Evolutionary conservation across 2,113 vertebrate genomes (phyloP).

Genomic region (Tinamus guttatus): DNA sequence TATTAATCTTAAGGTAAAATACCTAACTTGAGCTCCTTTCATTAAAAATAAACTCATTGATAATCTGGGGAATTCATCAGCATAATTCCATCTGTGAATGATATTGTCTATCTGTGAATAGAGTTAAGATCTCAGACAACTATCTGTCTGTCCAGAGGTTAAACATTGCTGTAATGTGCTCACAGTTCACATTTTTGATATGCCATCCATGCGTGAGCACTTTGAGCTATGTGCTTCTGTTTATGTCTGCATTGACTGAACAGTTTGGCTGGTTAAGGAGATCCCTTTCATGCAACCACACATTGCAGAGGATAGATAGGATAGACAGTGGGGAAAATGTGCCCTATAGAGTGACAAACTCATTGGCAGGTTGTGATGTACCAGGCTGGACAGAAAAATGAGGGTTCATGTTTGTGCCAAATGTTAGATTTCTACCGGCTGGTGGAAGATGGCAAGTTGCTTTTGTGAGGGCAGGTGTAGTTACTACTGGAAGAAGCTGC

Average conservation of each 20-base stretch:
- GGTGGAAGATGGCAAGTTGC: neutral
- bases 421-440: neutral
- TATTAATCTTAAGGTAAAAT: too few species aligned
- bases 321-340: neutral
- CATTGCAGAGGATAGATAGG: neutral
- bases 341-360: neutral
- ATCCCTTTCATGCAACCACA: neutral
- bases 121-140: slow-evolving; percentile 13
- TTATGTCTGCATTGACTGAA: neutral
- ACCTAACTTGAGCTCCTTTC: neutral
- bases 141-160: neutral
- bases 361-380: neutral
- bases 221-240: neutral
- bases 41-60: neutral
- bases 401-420: neutral
- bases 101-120: neutral
- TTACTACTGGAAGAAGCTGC: neutral
- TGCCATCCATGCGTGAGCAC: accelerated
- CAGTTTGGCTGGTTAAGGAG: neutral
- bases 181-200: neutral
- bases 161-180: neutral
- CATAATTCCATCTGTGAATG: slow-evolving; percentile 2
- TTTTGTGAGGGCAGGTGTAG: neutral
- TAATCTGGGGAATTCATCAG: neutral
- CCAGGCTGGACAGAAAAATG: neutral